A percentile compares a stretch with the other conserved stretches of the same genome.
phyloP scores from a whole-genome alignment of 2,797 vertebrate species.

The Cercopithecus neglectus region DNA sequence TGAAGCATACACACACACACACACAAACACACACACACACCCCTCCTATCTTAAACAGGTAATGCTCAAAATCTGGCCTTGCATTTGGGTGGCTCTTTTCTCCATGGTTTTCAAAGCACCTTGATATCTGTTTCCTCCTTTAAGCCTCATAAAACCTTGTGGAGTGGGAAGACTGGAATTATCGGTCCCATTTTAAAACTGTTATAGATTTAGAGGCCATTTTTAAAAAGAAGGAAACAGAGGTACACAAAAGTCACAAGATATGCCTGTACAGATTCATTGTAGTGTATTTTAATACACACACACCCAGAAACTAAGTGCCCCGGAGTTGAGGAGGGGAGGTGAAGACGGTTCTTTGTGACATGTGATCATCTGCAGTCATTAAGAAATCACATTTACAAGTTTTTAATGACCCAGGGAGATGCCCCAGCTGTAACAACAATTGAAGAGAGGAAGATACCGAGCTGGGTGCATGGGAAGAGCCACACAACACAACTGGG shows the following conservation, averaged over 20 bases:
- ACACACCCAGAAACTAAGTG: background rate
- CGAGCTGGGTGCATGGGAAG: background rate
- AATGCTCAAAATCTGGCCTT: background rate
- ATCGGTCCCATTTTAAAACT: background rate
- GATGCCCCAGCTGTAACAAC: accelerated
- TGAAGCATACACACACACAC: background rate
- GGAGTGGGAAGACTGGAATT: background rate
- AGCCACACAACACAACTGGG: background rate
- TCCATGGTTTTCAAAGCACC: background rate
- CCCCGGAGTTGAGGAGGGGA: background rate
- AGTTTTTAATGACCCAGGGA: accelerated
- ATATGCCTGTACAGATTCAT: background rate
- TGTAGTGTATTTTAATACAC: background rate
- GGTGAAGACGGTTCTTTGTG: too few species aligned
- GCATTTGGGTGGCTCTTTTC: background rate
- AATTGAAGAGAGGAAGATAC: background rate
- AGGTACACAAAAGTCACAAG: background rate
- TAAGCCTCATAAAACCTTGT: background rate
- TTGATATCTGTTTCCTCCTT: background rate
- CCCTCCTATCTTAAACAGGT: background rate
- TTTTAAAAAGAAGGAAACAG: background rate
- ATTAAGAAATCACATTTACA: background rate
- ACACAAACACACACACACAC: background rate
- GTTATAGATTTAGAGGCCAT: background rate
- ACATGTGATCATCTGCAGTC: background rate